Conservation (phyloP, 1,140 invertebrate species). For the Catajapyx aquilonaris region DNA sequence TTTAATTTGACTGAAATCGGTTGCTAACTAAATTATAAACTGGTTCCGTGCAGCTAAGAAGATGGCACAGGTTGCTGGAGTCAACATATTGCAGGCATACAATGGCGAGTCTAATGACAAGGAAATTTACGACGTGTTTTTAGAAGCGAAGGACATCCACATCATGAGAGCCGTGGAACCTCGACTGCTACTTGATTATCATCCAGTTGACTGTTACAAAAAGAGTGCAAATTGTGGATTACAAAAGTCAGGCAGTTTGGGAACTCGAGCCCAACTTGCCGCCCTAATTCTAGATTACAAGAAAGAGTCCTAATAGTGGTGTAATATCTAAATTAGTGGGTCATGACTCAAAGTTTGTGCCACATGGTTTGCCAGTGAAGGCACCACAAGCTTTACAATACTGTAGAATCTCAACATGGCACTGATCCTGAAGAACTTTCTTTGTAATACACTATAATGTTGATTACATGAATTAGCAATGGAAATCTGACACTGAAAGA, state of each 20-base stretch:
- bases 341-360: no score
- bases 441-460: no score
- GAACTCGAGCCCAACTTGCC: constrained; percentile 23
- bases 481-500: no score
- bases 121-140: constrained; percentile 40
- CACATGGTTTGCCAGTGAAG: no score
- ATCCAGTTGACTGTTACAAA: constrained; percentile 20
- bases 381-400: no score
- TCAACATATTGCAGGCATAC: constrained; percentile 24
- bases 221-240: constrained; percentile 9
- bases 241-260: constrained; percentile 13
- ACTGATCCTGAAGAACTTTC: no score
- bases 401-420: no score
- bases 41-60: neutral
- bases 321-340: no score
- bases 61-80: constrained; percentile 35
- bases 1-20: neutral
- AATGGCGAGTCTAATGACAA: constrained; percentile 19
- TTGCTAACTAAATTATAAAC: neutral
- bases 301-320: no score
- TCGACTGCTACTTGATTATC: constrained; percentile 34
- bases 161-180: constrained; percentile 49
- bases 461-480: no score
- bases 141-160: constrained; percentile 33
- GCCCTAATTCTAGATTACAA: constrained; percentile 23